Conservation (phyloP, 2,797 vertebrate species). For the Nannoperca obscura region DNA sequence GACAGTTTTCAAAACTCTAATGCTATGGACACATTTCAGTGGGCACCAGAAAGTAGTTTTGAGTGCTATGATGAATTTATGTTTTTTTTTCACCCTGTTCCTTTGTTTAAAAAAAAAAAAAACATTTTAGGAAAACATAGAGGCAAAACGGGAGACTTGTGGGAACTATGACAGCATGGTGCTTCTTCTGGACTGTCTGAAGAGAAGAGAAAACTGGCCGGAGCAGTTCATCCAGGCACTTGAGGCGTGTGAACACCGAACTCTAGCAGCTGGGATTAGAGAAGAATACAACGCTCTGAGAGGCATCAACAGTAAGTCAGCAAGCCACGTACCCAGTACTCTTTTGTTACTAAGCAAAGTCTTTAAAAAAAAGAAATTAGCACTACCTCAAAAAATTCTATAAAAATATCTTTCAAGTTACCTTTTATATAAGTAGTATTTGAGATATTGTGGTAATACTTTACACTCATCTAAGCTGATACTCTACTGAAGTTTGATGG, state of each 20-base stretch:
- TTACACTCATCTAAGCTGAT: neutral
- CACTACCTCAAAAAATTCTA: neutral
- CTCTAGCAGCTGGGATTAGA: conserved; percentile 73
- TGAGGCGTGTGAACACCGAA: conserved; percentile 55
- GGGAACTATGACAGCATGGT: conserved; percentile 78
- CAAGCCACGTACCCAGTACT: neutral
- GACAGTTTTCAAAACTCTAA: too few relatives aligned
- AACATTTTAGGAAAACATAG: conserved; percentile 79
- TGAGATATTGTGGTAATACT: neutral
- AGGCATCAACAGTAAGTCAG: conserved; percentile 66
- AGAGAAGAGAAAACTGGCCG: conserved; percentile 82
- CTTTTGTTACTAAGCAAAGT: neutral
- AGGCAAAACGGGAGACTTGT: conserved; percentile 75
- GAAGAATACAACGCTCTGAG: conserved; percentile 74
- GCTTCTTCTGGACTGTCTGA: conserved; percentile 82
- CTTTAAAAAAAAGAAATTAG: neutral
- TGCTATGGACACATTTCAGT: too few relatives aligned
- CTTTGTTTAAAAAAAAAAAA: neutral
- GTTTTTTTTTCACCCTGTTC: neutral
- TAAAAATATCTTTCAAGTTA: neutral
- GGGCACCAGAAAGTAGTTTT: neutral
- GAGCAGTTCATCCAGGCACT: conserved; percentile 82
- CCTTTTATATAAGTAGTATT: neutral
- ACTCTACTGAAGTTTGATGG: too few relatives aligned
- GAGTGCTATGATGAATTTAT: neutral